These are phyloP conservation scores for Leuctra nigra DNA, from an alignment of 2,888 invertebrate species.

Conservation along the genomic window DNA sequence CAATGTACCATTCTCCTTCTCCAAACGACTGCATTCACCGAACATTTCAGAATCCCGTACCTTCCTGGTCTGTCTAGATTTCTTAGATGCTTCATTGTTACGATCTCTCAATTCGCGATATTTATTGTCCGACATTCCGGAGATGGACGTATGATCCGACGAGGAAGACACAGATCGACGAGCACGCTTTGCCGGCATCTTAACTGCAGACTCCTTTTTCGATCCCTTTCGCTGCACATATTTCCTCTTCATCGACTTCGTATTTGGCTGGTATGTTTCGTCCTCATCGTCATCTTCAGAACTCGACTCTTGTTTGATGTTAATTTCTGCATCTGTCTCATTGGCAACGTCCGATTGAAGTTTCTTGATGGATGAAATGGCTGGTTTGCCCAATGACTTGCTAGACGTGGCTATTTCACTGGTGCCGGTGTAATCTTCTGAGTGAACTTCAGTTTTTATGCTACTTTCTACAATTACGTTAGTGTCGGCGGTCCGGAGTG, in stretches of 20 bases:
- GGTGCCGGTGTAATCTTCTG: neutral
- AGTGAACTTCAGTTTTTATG: neutral
- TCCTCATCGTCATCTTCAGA: constrained; percentile 1
- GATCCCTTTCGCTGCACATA: neutral
- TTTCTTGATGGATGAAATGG: too few species aligned
- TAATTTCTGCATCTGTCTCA: too few species aligned
- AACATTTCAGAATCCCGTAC: constrained; percentile 50
- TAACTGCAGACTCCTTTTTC: neutral
- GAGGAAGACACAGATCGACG: neutral
- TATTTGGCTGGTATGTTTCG: neutral
- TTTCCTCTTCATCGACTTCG: neutral
- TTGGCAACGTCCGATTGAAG: too few species aligned
- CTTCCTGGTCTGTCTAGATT: constrained; percentile 66
- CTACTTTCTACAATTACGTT: neutral
- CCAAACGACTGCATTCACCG: constrained; percentile 47
- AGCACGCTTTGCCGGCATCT: neutral
- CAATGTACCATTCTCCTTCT: constrained; percentile 55
- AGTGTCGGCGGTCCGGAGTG: neutral
- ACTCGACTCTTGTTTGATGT: constrained; percentile 2
- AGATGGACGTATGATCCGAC: neutral
- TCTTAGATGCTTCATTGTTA: constrained; percentile 72
- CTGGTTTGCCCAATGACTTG: neutral
- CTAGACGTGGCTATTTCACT: neutral
- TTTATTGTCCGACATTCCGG: constrained; percentile 33
- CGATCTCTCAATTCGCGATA: constrained; percentile 66